These are phyloP conservation scores for Myocastor coypus DNA, from an alignment of 2,113 vertebrate genomes.

Conservation along the genomic window DNA sequence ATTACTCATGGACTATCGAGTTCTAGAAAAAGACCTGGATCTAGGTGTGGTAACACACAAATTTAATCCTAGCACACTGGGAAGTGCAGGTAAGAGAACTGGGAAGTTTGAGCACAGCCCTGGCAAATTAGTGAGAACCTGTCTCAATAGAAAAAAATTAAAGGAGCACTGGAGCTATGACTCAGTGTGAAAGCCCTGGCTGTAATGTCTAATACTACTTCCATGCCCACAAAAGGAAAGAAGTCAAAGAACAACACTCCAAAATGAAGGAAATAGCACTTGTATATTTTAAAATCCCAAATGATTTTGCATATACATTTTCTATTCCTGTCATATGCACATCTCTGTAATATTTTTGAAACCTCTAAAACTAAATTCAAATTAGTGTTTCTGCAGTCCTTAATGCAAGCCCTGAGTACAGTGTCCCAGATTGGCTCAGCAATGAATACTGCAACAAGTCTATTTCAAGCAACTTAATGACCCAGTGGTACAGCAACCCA, in stretches of 20 bases:
- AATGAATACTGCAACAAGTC: conserved; percentile 34
- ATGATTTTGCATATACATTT: conserved; percentile 3
- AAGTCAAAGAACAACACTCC: too few relatives aligned
- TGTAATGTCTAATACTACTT: background rate
- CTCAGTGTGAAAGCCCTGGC: background rate
- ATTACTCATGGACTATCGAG: background rate
- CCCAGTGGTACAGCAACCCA: conserved; percentile 51
- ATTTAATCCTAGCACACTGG: background rate
- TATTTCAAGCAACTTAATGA: conserved; percentile 76
- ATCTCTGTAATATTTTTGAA: background rate
- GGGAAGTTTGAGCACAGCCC: background rate
- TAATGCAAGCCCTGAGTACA: conserved; percentile 44
- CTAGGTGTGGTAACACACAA: background rate
- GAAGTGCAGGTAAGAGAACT: background rate
- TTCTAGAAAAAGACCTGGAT: background rate
- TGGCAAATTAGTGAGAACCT: background rate
- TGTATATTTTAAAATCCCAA: conserved; percentile 20
- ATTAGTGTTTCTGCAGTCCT: background rate
- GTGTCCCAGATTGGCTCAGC: conserved; percentile 6
- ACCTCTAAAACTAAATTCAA: conserved; percentile 56
- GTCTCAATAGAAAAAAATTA: background rate
- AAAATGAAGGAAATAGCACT: background rate
- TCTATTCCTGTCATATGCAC: background rate
- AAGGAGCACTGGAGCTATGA: background rate
- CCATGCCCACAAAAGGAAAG: background rate